These are phyloP conservation scores for Sebastes jordani DNA, from an alignment of 2,797 vertebrate genomes.

Conservation along the genomic window DNA sequence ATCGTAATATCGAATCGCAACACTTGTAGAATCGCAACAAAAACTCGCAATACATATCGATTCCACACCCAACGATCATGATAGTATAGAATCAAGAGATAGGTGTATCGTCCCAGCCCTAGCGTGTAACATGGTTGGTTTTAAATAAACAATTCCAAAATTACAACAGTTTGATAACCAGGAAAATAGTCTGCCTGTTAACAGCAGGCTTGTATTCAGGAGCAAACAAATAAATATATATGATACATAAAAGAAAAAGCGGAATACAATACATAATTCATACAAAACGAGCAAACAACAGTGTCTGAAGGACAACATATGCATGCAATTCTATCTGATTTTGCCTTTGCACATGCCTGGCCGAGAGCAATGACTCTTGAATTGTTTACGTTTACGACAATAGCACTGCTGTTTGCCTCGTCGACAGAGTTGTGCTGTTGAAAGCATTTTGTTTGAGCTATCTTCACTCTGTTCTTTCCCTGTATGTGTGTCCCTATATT, in stretches of 20 bases:
- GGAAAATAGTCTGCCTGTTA: neutral
- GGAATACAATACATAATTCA: slow-evolving; percentile 27
- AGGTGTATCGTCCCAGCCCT: no score
- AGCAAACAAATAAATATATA: neutral
- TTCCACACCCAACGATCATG: no score
- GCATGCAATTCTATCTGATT: slow-evolving; percentile 3
- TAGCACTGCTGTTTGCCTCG: neutral
- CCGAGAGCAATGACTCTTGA: neutral
- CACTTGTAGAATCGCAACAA: no score
- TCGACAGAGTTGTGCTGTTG: neutral
- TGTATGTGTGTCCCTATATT: neutral
- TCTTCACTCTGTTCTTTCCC: neutral
- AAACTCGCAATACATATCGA: no score
- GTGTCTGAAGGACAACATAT: slow-evolving; percentile 13
- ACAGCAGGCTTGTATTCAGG: neutral
- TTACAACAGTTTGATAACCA: neutral
- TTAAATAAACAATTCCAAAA: neutral
- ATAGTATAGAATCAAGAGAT: no score
- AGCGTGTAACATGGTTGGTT: neutral
- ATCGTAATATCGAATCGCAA: no score
- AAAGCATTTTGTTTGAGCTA: neutral
- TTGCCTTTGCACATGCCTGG: neutral
- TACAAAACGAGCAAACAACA: slow-evolving; percentile 22
- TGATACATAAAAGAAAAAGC: neutral
- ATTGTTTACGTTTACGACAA: neutral